These are phyloP conservation scores for Oryzias woworae DNA, from an alignment of 2,113 vertebrate species.

Conservation along the genomic window DNA sequence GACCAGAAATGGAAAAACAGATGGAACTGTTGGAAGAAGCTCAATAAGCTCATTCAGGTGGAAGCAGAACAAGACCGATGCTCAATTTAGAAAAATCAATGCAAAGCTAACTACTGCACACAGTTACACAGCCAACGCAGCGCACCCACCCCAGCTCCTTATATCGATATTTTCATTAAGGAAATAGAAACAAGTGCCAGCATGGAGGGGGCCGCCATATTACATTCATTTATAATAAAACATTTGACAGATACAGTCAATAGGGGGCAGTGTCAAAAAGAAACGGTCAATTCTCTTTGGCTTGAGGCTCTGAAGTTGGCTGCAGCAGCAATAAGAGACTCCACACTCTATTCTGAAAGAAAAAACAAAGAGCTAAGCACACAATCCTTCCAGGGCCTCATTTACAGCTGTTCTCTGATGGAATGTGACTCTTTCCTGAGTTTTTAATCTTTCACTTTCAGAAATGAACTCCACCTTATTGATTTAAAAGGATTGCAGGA, in stretches of 20 bases:
- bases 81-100: slow-evolving; percentile 31
- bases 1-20: slow-evolving; percentile 4
- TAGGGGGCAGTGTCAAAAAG: background rate
- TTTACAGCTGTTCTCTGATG: slow-evolving; percentile 26
- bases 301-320: background rate
- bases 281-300: background rate
- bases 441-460: background rate
- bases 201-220: background rate
- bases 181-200: background rate
- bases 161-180: slow-evolving; percentile 5
- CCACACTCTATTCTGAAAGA: slow-evolving; percentile 9
- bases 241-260: slow-evolving; percentile 2
- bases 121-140: background rate
- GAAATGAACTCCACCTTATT: slow-evolving; percentile 26
- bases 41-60: slow-evolving; percentile 36
- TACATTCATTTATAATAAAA: slow-evolving; percentile 9
- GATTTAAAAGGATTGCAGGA: slow-evolving; percentile 10
- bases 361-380: slow-evolving; percentile 33
- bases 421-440: slow-evolving; percentile 32
- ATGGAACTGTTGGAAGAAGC: slow-evolving; percentile 9
- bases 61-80: slow-evolving; percentile 20
- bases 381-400: slow-evolving; percentile 7
- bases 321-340: slow-evolving; percentile 2
- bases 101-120: slow-evolving; percentile 1
- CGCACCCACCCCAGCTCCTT: background rate